Evolutionary conservation across 2,797 vertebrate genomes (phyloP), one percentile per base, ranked within the genome.

Genomic region (Argya squamiceps): DNA sequence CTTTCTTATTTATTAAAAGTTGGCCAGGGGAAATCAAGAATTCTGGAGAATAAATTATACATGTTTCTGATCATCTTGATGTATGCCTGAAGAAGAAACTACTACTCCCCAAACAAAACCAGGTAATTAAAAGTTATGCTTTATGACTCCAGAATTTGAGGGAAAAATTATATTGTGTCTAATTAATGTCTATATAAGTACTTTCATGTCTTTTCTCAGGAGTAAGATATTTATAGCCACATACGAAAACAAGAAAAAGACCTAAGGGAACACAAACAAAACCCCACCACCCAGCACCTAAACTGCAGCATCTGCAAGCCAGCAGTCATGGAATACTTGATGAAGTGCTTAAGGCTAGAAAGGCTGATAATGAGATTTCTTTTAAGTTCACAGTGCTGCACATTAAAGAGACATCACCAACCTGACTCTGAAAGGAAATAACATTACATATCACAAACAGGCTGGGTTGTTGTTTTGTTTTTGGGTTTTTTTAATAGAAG

Each of bases 311-410:
- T 94, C 93, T 95, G 92, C 84, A 93, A 95, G 62, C 69, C 56
- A 92, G 80, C 58, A 60, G 55, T 80, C 55, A 14, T 37, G 77
- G 87, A 96, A 96, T 95, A 88, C 71, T 95, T 95, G 79, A 95
- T 95, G 84, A 94, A 89, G 39, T 75, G 87, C 92, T 94, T 93
- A 90, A 47, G 92, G 94, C 85, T 86, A 95, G 78, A 70, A 96
- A 94, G 89, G 92, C 76, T 95, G 92, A 95, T 95, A 97, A 97
- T 92, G 89, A 96, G 88, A 85, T 92, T 89, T 91, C 92, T 95
- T 96, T 96, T 83, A 96, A 92, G 92, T 96, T 94, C 74, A 64
- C 39, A 75, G 88, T 11, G 62, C 78, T 75, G 52, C 89, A 95
- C 83, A 80, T 91, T 95, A 96, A 96, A 97, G 95, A 96, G 64